Conservation (phyloP, 2,113 vertebrate species). For the Tauraco erythrolophus region DNA sequence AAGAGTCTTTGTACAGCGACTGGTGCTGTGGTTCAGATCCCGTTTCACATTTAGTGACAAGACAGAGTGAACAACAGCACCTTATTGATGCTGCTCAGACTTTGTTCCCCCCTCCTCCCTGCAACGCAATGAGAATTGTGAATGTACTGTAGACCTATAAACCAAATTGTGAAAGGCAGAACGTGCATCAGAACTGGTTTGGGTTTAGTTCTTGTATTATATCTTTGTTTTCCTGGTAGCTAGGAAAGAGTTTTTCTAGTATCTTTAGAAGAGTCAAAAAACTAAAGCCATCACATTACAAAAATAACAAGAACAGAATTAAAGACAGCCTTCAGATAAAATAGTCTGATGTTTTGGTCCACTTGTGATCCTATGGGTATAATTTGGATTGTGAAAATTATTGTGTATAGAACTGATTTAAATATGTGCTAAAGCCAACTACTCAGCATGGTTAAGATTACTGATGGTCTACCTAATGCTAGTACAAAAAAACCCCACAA, state of each 20-base stretch:
- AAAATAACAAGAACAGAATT: constrained; percentile 11
- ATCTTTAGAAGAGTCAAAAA: neutral
- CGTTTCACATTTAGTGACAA: constrained; percentile 9
- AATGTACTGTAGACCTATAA: neutral
- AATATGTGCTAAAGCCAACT: neutral
- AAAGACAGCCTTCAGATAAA: neutral
- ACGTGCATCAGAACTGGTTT: neutral
- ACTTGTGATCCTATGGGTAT: neutral
- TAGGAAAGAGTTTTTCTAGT: too few species aligned
- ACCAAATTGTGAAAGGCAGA: neutral
- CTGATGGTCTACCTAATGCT: neutral
- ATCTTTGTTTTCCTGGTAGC: neutral
- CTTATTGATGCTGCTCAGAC: constrained; percentile 24
- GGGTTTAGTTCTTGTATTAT: neutral
- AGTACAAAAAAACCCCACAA: neutral
- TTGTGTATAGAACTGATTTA: neutral
- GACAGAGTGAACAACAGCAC: neutral
- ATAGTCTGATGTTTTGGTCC: neutral
- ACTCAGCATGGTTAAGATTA: neutral
- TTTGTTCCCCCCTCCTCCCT: neutral
- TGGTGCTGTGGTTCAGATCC: constrained; percentile 4
- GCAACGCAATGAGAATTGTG: neutral
- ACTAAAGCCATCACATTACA: neutral
- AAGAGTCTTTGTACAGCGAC: neutral
- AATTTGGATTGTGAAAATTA: neutral